phyloP scores from a whole-genome alignment of 2,797 vertebrate species.

The Lateolabrax maculatus region DNA sequence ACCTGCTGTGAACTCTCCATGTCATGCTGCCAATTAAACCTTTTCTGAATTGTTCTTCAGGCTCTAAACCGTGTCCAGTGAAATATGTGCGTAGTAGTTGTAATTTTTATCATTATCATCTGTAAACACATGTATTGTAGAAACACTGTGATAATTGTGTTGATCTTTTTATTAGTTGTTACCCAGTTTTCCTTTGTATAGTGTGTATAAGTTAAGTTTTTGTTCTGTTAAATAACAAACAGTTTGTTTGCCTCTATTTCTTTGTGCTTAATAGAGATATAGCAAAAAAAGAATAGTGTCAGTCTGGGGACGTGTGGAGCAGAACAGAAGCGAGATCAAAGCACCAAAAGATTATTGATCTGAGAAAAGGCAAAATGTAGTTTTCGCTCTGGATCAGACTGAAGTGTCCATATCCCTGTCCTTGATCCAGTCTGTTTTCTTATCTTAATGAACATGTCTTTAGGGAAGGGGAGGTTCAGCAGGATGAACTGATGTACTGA shows the following conservation, averaged over 20 bases:
- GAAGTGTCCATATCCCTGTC: constrained; percentile 29
- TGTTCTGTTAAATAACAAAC: neutral
- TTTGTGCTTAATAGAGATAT: constrained; percentile 37
- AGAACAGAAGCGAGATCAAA: constrained; percentile 59
- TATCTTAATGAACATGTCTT: constrained; percentile 41
- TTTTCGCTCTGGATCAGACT: constrained; percentile 52
- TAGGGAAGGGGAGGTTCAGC: constrained; percentile 19
- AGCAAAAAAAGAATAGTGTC: constrained; percentile 18
- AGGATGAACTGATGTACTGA: neutral
- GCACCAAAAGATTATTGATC: constrained; percentile 71
- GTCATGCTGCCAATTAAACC: neutral
- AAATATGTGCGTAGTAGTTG: neutral
- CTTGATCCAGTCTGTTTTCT: constrained; percentile 46
- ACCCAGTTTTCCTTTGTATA: neutral
- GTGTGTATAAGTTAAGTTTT: neutral
- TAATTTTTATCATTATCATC: neutral
- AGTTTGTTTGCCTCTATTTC: constrained; percentile 12
- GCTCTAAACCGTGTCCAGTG: neutral
- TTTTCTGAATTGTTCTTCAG: neutral
- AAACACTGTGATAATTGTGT: neutral
- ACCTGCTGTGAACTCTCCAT: neutral
- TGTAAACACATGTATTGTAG: neutral
- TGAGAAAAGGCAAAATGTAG: constrained; percentile 49
- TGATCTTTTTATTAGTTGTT: neutral
- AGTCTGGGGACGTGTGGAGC: constrained; percentile 32